A percentile compares a stretch with the other conserved stretches of the same genome.
Conservation (phyloP, 1,140 invertebrate species). For the Chrysopa pallens region DNA sequence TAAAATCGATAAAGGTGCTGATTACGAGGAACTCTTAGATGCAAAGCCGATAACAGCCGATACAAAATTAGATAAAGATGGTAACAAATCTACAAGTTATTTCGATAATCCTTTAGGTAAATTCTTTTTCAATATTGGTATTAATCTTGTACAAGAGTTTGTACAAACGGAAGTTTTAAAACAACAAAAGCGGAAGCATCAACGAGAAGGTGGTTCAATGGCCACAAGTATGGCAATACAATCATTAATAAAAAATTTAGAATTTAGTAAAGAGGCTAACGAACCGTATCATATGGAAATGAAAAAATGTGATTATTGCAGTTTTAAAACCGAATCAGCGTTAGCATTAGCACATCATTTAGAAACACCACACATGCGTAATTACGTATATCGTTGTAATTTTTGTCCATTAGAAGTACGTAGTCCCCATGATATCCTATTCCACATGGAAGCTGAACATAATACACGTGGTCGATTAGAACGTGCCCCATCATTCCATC, state of each 20-base stretch:
- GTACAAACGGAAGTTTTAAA: conserved; percentile 80
- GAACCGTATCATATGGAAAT: conserved; percentile 50
- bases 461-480: conserved; percentile 65
- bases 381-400: conserved; percentile 71
- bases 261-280: conserved; percentile 78
- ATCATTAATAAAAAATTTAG: conserved; percentile 63
- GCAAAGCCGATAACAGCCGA: conserved; percentile 21
- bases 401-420: conserved; percentile 70
- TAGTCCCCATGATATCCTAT: conserved; percentile 72
- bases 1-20: conserved; percentile 13
- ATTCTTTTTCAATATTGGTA: conserved; percentile 83
- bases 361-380: conserved; percentile 81
- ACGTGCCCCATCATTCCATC: conserved; percentile 69
- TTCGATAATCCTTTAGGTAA: conserved; percentile 77
- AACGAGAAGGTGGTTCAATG: conserved; percentile 40
- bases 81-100: conserved; percentile 43
- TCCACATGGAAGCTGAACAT: conserved; percentile 83
- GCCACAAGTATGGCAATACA: conserved; percentile 59
- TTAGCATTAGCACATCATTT: conserved; percentile 78
- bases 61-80: conserved; percentile 24
- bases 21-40: conserved; percentile 20
- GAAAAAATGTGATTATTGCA: conserved; percentile 80
- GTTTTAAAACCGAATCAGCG: conserved; percentile 79
- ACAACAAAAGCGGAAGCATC: conserved; percentile 65
- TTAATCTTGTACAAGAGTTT: conserved; percentile 80